Percentiles rank a stretch among this genome's conserved stretches.
These are phyloP conservation scores for Zaprionus inermis DNA, from an alignment of 1,140 invertebrate genomes.

Conservation along the genomic window DNA sequence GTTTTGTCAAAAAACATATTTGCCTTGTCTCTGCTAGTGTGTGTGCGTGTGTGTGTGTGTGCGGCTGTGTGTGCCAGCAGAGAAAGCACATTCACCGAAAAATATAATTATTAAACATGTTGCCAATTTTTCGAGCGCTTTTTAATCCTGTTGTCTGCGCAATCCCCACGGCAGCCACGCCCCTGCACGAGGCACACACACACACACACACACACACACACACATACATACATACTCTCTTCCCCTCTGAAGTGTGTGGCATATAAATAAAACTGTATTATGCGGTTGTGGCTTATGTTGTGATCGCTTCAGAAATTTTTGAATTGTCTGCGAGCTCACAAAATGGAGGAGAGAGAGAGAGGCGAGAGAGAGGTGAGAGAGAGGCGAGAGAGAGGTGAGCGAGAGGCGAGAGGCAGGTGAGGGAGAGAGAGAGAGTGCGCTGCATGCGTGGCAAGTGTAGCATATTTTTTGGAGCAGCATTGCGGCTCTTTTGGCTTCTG, in stretches of 20 bases:
- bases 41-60: constrained; percentile 21
- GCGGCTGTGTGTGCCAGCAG: constrained; percentile 29
- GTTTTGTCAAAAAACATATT: constrained; percentile 82
- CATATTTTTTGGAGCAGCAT: constrained; percentile 30
- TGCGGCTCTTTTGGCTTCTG: constrained; percentile 13
- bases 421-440: not conserved
- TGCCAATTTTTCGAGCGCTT: constrained; percentile 81
- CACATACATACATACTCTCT: too few species aligned
- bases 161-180: constrained; percentile 21
- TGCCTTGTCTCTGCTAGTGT: constrained; percentile 60
- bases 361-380: not conserved
- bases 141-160: constrained; percentile 79
- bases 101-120: constrained; percentile 83
- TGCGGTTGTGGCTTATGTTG: constrained; percentile 74
- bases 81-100: constrained; percentile 77
- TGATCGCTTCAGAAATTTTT: constrained; percentile 66
- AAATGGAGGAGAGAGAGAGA: not conserved
- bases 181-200: constrained; percentile 2
- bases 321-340: constrained; percentile 26
- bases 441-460: constrained; percentile 23
- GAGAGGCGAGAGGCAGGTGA: too few species aligned
- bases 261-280: constrained; percentile 78
- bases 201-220: constrained; percentile 26
- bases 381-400: too few species aligned
- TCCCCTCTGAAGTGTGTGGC: constrained; percentile 30